phyloP scores from a whole-genome alignment of 1,140 invertebrate species.

The Drosophila sp. region DNA sequence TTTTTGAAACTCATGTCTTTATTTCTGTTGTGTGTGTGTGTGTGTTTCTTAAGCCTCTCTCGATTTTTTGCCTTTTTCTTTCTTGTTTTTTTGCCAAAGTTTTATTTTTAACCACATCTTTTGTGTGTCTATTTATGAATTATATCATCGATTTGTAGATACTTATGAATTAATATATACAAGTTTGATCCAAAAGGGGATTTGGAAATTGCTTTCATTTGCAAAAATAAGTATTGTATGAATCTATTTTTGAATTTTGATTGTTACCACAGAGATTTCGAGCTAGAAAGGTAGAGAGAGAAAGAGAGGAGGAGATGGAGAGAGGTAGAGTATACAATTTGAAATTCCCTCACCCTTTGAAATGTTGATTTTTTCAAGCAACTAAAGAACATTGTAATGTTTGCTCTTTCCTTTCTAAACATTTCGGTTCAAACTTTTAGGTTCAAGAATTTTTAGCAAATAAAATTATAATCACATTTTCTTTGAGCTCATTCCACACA shows the following conservation, averaged over 20 bases:
- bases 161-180: background rate
- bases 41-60: background rate
- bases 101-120: constrained; percentile 40
- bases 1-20: constrained; percentile 3
- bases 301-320: too few species aligned
- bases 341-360: too few species aligned
- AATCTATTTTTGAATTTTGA: constrained; percentile 27
- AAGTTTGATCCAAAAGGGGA: background rate
- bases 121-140: constrained; percentile 23
- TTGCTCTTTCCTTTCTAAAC: too few species aligned
- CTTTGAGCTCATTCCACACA: too few species aligned
- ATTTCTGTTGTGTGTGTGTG: background rate
- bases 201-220: constrained; percentile 44
- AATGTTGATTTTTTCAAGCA: too few species aligned
- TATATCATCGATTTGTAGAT: constrained; percentile 30
- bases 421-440: too few species aligned
- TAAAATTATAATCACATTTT: too few species aligned
- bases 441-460: too few species aligned
- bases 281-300: too few species aligned
- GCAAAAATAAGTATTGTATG: constrained; percentile 7
- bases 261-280: constrained; percentile 4
- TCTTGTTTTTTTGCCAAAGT: constrained; percentile 11
- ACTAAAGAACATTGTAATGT: too few species aligned
- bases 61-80: background rate
- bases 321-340: too few species aligned